These are phyloP conservation scores for Caenorhabditis auriculariae DNA, from an alignment of 2,888 invertebrate genomes.

Conservation along the genomic window DNA sequence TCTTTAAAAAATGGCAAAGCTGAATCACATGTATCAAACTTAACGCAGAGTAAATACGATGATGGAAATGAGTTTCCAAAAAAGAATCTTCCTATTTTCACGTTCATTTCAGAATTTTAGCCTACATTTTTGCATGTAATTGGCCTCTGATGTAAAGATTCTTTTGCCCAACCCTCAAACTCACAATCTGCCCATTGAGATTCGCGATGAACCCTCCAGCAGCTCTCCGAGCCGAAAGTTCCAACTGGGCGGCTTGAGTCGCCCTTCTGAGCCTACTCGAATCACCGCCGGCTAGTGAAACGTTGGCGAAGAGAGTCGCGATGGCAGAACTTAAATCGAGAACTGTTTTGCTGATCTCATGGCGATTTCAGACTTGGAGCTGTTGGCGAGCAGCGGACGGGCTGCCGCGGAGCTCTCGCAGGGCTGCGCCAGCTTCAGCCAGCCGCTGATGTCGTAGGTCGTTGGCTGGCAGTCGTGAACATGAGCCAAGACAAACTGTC, in stretches of 20 bases:
- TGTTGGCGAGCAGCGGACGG: constrained; percentile 13
- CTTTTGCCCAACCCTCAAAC: not conserved
- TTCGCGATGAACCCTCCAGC: constrained; percentile 36
- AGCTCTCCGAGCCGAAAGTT: constrained; percentile 17
- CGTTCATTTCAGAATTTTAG: too few species aligned
- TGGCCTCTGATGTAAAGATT: not conserved
- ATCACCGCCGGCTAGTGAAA: not conserved
- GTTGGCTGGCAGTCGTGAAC: constrained; percentile 18
- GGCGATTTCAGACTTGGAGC: constrained; percentile 17
- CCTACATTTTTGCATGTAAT: too few species aligned
- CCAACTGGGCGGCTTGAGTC: constrained; percentile 43
- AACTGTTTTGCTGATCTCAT: too few species aligned
- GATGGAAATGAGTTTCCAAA: too few species aligned
- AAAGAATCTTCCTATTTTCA: too few species aligned
- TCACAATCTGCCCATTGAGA: constrained; percentile 37
- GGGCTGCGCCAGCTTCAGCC: constrained; percentile 49
- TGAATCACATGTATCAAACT: too few species aligned
- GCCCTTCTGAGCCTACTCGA: constrained; percentile 30
- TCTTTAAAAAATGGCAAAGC: too few species aligned
- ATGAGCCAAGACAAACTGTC: constrained; percentile 25
- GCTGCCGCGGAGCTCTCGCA: constrained; percentile 17
- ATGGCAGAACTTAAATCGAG: too few species aligned
- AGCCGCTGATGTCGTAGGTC: constrained; percentile 45
- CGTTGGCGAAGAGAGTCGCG: not conserved
- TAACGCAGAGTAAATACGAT: too few species aligned